Percentiles rank a stretch among this genome's conserved stretches.
These are phyloP conservation scores for Holotrichia oblita DNA, from an alignment of 1,140 invertebrate species.

Conservation along the genomic window DNA sequence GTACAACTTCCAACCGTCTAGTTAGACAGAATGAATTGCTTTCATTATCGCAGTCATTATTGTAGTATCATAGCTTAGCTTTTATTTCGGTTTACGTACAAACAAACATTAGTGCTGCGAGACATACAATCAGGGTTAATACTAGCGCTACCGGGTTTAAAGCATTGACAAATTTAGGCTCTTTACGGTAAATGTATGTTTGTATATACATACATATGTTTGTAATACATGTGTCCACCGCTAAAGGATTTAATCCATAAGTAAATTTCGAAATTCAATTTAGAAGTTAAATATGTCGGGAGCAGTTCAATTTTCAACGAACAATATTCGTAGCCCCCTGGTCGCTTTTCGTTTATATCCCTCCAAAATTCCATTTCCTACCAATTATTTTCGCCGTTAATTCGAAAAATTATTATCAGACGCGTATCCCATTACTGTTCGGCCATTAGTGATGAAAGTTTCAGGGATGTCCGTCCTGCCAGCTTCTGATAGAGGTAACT, in stretches of 20 bases:
- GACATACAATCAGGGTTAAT: neutral
- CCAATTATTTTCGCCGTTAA: constrained; percentile 30
- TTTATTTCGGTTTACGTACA: constrained; percentile 11
- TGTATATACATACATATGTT: neutral
- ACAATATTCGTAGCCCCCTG: neutral
- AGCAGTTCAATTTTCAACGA: neutral
- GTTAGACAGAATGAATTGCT: neutral
- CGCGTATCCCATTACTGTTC: constrained; percentile 44
- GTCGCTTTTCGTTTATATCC: no score
- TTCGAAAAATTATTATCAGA: constrained; percentile 19
- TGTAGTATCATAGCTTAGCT: neutral
- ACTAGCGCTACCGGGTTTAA: neutral
- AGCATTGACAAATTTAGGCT: neutral
- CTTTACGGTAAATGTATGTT: neutral
- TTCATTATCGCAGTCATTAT: constrained; percentile 19
- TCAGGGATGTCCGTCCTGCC: neutral
- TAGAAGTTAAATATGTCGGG: constrained; percentile 20
- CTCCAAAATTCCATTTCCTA: neutral
- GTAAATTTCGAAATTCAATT: constrained; percentile 32
- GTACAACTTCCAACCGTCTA: neutral
- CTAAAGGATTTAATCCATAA: constrained; percentile 27
- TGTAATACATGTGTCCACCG: neutral
- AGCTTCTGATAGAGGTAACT: constrained; percentile 44
- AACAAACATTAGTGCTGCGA: neutral
- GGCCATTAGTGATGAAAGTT: constrained; percentile 36